A percentile compares a stretch with the other conserved stretches of the same genome.
phyloP scores from a whole-genome alignment of 2,888 invertebrate genomes.

The Volucella inanis region DNA sequence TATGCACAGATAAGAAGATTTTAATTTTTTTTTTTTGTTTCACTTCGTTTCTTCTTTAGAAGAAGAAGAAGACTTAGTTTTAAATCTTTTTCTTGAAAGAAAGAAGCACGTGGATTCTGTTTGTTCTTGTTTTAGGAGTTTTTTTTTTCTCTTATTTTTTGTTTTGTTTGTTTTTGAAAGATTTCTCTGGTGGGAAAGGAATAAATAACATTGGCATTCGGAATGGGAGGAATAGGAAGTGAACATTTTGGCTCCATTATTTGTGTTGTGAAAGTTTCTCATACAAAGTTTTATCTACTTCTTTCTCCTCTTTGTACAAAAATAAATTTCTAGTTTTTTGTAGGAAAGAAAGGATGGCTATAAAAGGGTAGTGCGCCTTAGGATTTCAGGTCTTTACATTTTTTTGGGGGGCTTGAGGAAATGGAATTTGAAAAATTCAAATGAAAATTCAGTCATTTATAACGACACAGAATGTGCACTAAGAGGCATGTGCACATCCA shows the following conservation, averaged over 20 bases:
- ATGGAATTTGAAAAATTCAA: too few relatives aligned
- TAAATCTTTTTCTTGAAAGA: slow-evolving; percentile 43
- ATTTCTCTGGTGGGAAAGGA: slow-evolving; percentile 37
- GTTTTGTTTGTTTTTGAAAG: not conserved
- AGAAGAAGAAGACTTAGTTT: too few relatives aligned
- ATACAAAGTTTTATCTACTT: slow-evolving; percentile 57
- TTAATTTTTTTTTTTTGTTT: slow-evolving; percentile 7
- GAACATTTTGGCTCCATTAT: slow-evolving; percentile 67
- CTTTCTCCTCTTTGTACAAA: not conserved
- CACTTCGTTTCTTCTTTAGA: slow-evolving; percentile 15
- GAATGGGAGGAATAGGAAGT: slow-evolving; percentile 37
- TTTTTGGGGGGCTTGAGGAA: not conserved
- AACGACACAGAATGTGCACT: too few relatives aligned
- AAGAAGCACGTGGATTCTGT: slow-evolving; percentile 61
- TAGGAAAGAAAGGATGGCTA: not conserved
- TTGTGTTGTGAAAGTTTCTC: slow-evolving; percentile 69
- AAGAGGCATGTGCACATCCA: too few relatives aligned
- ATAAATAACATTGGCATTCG: slow-evolving; percentile 26
- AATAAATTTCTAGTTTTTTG: slow-evolving; percentile 64
- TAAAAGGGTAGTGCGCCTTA: not conserved
- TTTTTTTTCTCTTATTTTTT: too few relatives aligned
- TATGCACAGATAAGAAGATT: slow-evolving; percentile 15
- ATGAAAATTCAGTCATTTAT: too few relatives aligned
- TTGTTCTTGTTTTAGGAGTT: slow-evolving; percentile 52
- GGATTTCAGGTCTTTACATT: not conserved